A percentile compares a stretch with the other conserved stretches of the same genome.
Evolutionary conservation across 37 sponge, comb jelly and placozoan genomes (phyloP).

Genomic region (Geodia barretti): DNA sequence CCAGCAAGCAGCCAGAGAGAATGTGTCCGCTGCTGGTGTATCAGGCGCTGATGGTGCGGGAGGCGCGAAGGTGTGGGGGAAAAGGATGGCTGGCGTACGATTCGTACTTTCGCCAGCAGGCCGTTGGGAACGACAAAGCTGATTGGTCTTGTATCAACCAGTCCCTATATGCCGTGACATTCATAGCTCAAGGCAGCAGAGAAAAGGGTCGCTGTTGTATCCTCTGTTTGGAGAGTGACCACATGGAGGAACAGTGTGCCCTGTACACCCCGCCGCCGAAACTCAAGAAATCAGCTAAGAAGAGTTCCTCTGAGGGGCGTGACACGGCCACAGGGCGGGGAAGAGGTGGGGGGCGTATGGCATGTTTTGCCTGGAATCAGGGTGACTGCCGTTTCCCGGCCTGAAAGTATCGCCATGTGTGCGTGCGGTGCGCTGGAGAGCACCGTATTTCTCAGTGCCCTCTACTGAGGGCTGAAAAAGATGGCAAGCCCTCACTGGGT

Average conservation of each 20-base stretch:
- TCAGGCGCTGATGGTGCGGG: background rate
- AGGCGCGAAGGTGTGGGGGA: slow-evolving; percentile 5
- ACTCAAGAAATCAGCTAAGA: background rate
- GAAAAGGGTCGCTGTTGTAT: background rate
- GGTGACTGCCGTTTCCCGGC: background rate
- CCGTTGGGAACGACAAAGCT: background rate
- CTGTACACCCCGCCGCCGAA: background rate
- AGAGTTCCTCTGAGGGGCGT: background rate
- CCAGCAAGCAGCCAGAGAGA: background rate
- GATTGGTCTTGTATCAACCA: background rate
- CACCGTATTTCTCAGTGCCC: no score
- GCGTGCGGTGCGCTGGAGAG: background rate
- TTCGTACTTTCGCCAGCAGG: background rate
- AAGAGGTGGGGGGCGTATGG: background rate
- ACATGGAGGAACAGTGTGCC: no score
- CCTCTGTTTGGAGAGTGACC: background rate
- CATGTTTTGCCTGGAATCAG: slow-evolving; percentile 9
- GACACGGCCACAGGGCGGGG: no score
- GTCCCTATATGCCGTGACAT: background rate
- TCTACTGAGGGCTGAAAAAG: no score
- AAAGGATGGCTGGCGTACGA: slow-evolving; percentile 6
- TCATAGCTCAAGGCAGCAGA: background rate
- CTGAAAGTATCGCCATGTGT: background rate
- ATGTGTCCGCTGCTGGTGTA: background rate
- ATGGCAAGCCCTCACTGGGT: no score